Evolutionary conservation across 1,140 invertebrate species (phyloP).

Genomic region (Neodiprion virginianus): DNA sequence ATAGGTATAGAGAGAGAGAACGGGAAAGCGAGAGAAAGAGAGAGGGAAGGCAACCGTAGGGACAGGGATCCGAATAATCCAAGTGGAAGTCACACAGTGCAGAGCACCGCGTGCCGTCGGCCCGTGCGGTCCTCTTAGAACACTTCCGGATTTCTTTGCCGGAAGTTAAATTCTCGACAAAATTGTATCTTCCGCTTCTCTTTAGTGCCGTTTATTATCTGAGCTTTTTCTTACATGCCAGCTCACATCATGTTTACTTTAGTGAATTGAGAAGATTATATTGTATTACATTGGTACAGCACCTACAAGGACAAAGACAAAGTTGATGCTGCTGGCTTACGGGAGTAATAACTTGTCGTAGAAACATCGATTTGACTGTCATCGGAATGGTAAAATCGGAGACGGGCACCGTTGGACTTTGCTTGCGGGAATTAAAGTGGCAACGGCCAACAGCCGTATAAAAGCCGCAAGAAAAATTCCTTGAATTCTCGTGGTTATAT

Average conservation of each 20-base stretch:
- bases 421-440: not conserved
- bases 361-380: no score
- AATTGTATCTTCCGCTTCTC: not conserved
- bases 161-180: not conserved
- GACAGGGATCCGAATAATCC: conserved; percentile 58
- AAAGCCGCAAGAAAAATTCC: conserved; percentile 3
- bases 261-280: no score
- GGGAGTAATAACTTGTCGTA: no score
- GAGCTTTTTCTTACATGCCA: not conserved
- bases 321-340: not conserved
- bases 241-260: no score
- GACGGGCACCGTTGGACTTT: not conserved
- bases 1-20: conserved; percentile 24
- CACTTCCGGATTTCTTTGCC: conserved; percentile 24
- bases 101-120: conserved; percentile 56
- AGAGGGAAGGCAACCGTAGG: conserved; percentile 43
- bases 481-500: not conserved
- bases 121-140: conserved; percentile 39
- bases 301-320: not conserved
- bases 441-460: conserved; percentile 4
- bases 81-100: conserved; percentile 46
- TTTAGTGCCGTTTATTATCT: not conserved
- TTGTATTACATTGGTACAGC: no score
- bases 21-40: conserved; percentile 26
- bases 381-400: no score